Base-by-base conservation (phyloP, 2,113 vertebrate species). In the Sciurus niger region DNA sequence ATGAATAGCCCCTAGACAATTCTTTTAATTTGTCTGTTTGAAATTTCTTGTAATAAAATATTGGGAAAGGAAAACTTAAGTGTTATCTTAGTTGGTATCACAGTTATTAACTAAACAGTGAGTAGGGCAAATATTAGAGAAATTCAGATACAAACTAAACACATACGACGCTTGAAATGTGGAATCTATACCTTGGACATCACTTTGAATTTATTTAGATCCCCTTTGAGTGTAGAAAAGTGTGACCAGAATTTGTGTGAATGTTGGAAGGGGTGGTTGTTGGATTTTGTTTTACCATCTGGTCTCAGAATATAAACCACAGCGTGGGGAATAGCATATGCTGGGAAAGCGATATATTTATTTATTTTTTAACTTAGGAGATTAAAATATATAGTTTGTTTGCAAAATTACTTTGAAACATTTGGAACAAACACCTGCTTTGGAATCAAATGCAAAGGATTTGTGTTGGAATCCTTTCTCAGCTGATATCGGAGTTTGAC, bases 281-380 rank as follows among this genome's bases (percentile, higher is more conserved):
- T 74, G 85, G 78, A 60, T 89, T 91, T 97, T 60, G 48, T 95
- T 95, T 96, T 78, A 55, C 80, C 94, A 88, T 96, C 97, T 97
- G 93, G 60, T 83, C 70, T 96, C 85, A 94, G 96, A 89, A 82
- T 93, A 89, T 82, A 94, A 97, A 97, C 78, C 94, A 84, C 32
- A 80, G 89, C 46, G 82, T 51, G 46, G 28, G 53, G 58, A 28
- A 90, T 72, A 90, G 82, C 94, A 83, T 93, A 90, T 96, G 84
- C 85, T 97, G 3, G 43, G n/a, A 37, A 90, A 90, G 73, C 3
- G 24, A 80, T 87, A 80, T 70, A 24, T 74, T 43, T 91, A 28
- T 70, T 74, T 43, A n/a, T 70, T 92, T 96, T 94, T 73, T 83
- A 48, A n/a, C 46, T 90, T 94, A 87, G 51, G 30, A 97, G 74